Percentiles rank a stretch among this genome's conserved stretches.
These are phyloP conservation scores for Lumbricus terrestris DNA, from an alignment of 2,888 invertebrate genomes.

Conservation along the genomic window DNA sequence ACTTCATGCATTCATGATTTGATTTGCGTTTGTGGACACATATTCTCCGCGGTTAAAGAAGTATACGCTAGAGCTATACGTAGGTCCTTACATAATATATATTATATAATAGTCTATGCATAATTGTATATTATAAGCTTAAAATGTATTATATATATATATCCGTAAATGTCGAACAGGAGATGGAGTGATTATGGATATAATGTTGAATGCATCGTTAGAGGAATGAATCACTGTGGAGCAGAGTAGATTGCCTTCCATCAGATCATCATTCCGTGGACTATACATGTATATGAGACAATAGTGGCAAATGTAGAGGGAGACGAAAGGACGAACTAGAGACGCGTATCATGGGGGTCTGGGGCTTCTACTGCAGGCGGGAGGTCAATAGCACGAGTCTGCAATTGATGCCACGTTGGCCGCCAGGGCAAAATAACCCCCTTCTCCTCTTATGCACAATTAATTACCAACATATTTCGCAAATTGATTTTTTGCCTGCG, in stretches of 20 bases:
- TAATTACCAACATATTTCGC: background rate
- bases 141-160: too few relatives aligned
- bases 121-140: too few relatives aligned
- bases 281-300: too few relatives aligned
- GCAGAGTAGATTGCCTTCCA: background rate
- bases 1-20: background rate
- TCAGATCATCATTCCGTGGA: background rate
- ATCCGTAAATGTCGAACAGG: too few relatives aligned
- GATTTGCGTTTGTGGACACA: background rate
- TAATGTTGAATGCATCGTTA: background rate
- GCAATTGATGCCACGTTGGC: background rate
- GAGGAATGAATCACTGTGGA: background rate
- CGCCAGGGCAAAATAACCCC: background rate
- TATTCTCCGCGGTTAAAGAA: too few relatives aligned
- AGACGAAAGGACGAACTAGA: too few relatives aligned
- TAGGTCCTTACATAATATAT: too few relatives aligned
- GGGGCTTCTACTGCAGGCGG: background rate
- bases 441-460: too few relatives aligned
- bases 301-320: background rate
- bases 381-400: background rate
- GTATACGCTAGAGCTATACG: too few relatives aligned
- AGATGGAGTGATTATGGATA: background rate
- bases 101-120: background rate
- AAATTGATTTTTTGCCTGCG: background rate
- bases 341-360: background rate